Conservation (phyloP, 2,113 vertebrate species). For the Galemys pyrenaicus region DNA sequence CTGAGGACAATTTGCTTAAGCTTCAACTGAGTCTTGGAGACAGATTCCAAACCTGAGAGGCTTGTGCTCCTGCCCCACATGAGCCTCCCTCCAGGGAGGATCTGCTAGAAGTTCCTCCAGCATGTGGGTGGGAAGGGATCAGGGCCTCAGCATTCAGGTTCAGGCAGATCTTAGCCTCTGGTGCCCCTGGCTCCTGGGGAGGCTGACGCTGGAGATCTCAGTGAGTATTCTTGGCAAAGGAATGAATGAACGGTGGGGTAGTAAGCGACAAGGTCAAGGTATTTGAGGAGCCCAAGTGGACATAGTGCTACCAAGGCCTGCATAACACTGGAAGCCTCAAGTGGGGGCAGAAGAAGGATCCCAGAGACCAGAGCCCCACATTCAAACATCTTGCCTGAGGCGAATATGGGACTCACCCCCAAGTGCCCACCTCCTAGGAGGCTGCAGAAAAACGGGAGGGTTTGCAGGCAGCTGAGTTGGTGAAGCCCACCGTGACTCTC, state of each 20-base stretch:
- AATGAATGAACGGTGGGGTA: neutral
- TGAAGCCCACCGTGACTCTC: slow-evolving; percentile 63
- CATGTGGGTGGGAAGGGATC: neutral
- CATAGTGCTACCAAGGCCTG: neutral
- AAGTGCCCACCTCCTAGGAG: neutral
- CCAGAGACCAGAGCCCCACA: neutral
- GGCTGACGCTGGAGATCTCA: neutral
- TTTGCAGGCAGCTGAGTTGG: slow-evolving; percentile 1
- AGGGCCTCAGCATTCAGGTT: neutral
- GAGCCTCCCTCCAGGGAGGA: neutral
- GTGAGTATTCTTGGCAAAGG: neutral
- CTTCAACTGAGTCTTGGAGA: neutral
- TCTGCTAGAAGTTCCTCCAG: neutral
- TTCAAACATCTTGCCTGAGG: neutral
- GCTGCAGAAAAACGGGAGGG: neutral
- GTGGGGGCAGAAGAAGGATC: neutral
- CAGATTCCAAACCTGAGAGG: neutral
- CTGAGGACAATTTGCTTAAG: neutral
- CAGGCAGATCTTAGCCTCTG: neutral
- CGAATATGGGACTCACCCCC: neutral
- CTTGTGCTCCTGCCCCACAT: neutral
- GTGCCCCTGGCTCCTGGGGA: neutral
- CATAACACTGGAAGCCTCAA: neutral
- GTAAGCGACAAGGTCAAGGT: neutral
- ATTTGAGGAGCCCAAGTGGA: neutral